A percentile compares a stretch with the other conserved stretches of the same genome.
Evolutionary conservation across 23 tunicate genomes (phyloP).

Genomic region (Ciona savignyi): DNA sequence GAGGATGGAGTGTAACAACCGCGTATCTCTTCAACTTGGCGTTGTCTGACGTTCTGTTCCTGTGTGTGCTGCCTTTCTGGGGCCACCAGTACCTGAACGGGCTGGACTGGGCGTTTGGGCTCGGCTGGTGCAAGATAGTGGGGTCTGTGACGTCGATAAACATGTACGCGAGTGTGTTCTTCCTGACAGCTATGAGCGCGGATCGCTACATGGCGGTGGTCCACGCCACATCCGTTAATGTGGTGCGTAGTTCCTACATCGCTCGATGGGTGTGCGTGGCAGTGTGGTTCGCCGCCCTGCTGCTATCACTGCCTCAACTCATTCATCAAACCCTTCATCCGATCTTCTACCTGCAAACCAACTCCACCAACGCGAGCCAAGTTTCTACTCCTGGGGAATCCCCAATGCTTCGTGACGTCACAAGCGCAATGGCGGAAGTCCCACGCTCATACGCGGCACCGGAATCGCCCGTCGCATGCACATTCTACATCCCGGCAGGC

Average conservation of each 20-base stretch:
- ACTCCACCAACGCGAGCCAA: not conserved
- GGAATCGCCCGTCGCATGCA: conserved; percentile 9
- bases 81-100: conserved; percentile 50
- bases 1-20: conserved; percentile 53
- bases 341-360: not conserved
- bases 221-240: conserved; percentile 49
- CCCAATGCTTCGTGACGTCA: not conserved
- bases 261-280: conserved; percentile 38
- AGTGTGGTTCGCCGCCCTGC: conserved; percentile 40
- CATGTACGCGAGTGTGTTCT: conserved; percentile 81
- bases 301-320: conserved; percentile 46
- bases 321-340: conserved; percentile 11
- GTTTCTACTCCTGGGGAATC: not conserved
- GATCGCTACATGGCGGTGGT: conserved; percentile 84
- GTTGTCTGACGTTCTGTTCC: conserved; percentile 54
- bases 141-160: conserved; percentile 35
- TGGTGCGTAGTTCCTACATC: conserved; percentile 12
- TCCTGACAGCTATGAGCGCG: conserved; percentile 78
- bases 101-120: conserved; percentile 60
- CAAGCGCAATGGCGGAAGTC: not conserved
- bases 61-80: conserved; percentile 65
- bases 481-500: conserved; percentile 36
- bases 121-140: conserved; percentile 46
- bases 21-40: conserved; percentile 81
- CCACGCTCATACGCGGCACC: not conserved